Conservation (phyloP, 2,113 vertebrate species). For the Amblyopsis rosae region DNA sequence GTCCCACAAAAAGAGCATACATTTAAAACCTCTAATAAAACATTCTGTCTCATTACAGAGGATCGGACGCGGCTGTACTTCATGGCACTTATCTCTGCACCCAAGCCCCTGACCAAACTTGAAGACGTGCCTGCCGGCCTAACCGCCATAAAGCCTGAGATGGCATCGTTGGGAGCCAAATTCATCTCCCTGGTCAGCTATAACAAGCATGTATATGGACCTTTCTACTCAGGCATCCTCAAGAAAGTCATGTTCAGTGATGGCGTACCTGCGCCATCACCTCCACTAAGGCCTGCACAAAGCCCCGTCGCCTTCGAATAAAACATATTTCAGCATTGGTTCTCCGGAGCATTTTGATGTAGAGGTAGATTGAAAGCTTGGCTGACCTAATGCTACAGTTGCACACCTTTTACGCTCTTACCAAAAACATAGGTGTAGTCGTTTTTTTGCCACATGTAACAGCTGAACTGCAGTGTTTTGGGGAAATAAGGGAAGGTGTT, state of each 20-base stretch:
- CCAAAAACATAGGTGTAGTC: no score
- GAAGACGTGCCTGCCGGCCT: slow-evolving; percentile 84
- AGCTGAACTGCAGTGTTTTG: no score
- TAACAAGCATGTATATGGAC: slow-evolving; percentile 90
- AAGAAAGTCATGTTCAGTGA: slow-evolving; percentile 84
- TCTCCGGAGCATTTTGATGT: no score
- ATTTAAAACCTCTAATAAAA: not conserved
- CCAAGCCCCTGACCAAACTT: slow-evolving; percentile 71
- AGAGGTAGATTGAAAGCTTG: no score
- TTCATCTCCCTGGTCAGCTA: slow-evolving; percentile 86
- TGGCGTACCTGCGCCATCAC: slow-evolving; percentile 36
- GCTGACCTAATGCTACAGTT: no score
- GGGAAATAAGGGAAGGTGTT: no score
- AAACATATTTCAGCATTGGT: no score
- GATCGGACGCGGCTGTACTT: slow-evolving; percentile 88
- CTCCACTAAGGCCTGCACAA: slow-evolving; percentile 34
- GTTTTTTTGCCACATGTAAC: no score
- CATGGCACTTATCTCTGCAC: slow-evolving; percentile 78
- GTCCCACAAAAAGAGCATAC: not conserved
- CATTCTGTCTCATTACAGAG: slow-evolving; percentile 71
- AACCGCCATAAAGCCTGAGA: slow-evolving; percentile 81
- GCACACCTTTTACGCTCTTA: no score
- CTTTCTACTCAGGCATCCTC: slow-evolving; percentile 90
- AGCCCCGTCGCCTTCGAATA: no score
- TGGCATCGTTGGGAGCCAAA: slow-evolving; percentile 78